phyloP scores from a whole-genome alignment of 2,113 vertebrate species.

The Ivindomyrus marchei region DNA sequence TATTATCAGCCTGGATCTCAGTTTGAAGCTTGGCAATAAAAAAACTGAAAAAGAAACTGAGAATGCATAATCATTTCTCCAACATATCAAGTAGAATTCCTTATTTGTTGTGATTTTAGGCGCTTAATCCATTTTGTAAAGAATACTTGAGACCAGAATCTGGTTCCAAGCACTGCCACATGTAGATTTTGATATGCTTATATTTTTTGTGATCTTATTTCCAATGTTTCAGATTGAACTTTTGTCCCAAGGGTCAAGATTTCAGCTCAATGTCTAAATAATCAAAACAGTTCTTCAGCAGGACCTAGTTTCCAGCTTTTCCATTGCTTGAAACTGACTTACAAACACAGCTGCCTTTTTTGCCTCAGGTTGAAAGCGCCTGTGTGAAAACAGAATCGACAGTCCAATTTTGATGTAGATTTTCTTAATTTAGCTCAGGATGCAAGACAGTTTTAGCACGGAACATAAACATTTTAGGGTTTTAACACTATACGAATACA shows the following conservation, averaged over 20 bases:
- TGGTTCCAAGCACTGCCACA: neutral
- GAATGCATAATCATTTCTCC: neutral
- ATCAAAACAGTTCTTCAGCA: neutral
- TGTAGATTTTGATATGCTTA: neutral
- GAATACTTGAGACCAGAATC: neutral
- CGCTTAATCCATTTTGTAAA: neutral
- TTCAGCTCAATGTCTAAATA: neutral
- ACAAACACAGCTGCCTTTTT: neutral
- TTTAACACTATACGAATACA: conserved; percentile 29
- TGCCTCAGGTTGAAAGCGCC: neutral
- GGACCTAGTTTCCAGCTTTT: neutral
- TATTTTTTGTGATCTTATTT: neutral
- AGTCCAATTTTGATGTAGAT: conserved; percentile 26
- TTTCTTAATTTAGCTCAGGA: conserved; percentile 37
- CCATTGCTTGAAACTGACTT: neutral
- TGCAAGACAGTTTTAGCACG: conserved; percentile 28
- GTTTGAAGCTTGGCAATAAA: neutral
- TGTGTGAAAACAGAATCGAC: conserved; percentile 1
- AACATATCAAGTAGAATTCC: neutral
- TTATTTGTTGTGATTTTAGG: neutral
- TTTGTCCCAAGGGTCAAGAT: neutral
- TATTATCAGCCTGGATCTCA: neutral
- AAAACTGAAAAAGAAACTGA: neutral
- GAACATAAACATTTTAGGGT: conserved; percentile 38
- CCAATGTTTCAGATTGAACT: neutral